Evolutionary conservation across 2,888 invertebrate genomes (phyloP), one percentile per base, ranked within the genome.

Genomic region (Andrena bucephala): DNA sequence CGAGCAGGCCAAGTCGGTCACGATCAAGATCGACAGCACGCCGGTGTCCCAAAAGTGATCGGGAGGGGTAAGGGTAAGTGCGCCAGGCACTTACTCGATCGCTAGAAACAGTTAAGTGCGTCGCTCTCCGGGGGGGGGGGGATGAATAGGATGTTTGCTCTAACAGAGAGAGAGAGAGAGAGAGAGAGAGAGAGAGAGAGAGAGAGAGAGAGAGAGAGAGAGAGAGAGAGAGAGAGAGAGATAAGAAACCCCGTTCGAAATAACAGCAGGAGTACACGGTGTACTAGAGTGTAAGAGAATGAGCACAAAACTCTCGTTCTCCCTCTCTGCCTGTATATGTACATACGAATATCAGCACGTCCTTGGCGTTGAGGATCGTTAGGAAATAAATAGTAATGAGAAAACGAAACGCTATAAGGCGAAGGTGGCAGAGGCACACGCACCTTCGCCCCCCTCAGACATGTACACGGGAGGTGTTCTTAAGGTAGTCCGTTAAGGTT

Each of bases 1-100:
- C 7, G 87, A 87, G 13, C 76, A 84, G 50, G 77, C 66, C 16
- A 89, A 89, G n/a, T 80, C 72, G 33, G 70, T 63, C 16, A 72
- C 73, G 27, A 85, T 54, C 29, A 87, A 89, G 60, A n/a, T 54
- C 24, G 87, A 88, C 5, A 57, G 8, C 33, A 33, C 75, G 13
- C 65, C 80, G 29, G 57, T 65, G 13, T 72, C 73, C 27, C 81
- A 87, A 57, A 88, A 85, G 67, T 88, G 77, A 83, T 81, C 16
- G n/a, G n/a, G n/a, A n/a, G n/a, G n/a, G n/a, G n/a, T n/a, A 73
- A 57, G 52, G 73, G 74, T 82, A 85, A 81, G 62, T 76, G 84
- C 82, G 13, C 48, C 20, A 52, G 48, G 83, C 83, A 82, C 83
- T 83, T 83, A 29, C 82, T 72, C 72, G 72, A 76, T 81, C 33